Evolutionary conservation across 2,113 vertebrate genomes (phyloP).

Genomic region (Prochilodus magdalenae): DNA sequence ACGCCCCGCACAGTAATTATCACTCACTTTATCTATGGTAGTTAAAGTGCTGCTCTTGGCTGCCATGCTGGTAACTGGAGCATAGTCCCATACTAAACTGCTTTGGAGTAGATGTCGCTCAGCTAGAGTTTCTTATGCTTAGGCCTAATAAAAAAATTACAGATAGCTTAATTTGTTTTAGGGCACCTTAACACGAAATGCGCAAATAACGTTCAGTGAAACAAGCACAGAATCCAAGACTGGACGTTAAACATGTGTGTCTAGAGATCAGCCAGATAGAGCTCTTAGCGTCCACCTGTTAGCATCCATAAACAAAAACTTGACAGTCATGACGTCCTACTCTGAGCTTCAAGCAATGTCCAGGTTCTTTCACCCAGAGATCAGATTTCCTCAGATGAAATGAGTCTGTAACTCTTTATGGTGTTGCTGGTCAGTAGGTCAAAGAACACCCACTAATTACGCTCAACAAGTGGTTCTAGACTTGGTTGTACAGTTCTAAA

Average conservation of each 20-base stretch:
- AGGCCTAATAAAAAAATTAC: not conserved
- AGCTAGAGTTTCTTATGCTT: not conserved
- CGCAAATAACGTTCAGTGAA: not conserved
- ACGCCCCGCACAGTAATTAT: slow-evolving; percentile 1
- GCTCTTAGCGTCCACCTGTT: not conserved
- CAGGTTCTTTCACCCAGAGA: too few species aligned
- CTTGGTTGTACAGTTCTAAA: not conserved
- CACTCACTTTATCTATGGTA: not conserved
- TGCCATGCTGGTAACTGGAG: not conserved
- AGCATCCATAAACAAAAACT: not conserved
- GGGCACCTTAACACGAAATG: not conserved
- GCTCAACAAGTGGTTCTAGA: not conserved
- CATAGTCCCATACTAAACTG: not conserved
- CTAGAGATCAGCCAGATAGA: not conserved
- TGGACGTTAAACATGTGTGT: not conserved
- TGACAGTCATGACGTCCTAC: not conserved
- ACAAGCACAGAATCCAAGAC: not conserved
- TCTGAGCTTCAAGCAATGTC: not conserved
- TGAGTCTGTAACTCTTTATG: too few species aligned
- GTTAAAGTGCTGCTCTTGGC: not conserved
- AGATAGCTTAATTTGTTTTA: not conserved
- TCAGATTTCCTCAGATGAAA: too few species aligned
- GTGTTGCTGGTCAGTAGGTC: too few species aligned
- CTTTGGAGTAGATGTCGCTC: not conserved
- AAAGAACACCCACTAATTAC: too few species aligned